Evolutionary conservation across 2,888 invertebrate genomes (phyloP).

Genomic region (Polylopha cassiicola): DNA sequence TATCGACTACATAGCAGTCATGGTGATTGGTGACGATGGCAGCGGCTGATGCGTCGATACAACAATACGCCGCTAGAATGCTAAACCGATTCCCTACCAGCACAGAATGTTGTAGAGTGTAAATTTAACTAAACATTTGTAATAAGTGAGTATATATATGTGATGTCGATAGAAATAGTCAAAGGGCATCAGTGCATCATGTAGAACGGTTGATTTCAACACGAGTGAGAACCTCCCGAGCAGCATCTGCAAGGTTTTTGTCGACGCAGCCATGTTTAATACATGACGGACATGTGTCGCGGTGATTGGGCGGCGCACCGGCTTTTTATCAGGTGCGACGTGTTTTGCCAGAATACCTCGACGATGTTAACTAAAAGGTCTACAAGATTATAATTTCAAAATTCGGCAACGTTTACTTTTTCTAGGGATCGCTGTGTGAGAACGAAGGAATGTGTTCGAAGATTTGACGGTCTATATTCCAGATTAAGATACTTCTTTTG

Average conservation of each 20-base stretch:
- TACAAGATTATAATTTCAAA: constrained; percentile 16
- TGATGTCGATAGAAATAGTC: too few relatives aligned
- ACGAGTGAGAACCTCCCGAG: too few relatives aligned
- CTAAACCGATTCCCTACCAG: constrained; percentile 11
- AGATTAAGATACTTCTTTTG: too few relatives aligned
- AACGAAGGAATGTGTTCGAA: too few relatives aligned
- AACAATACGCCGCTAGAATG: constrained; percentile 24
- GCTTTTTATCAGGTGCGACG: constrained; percentile 27
- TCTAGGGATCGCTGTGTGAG: too few relatives aligned
- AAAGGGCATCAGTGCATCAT: too few relatives aligned
- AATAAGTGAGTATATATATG: too few relatives aligned
- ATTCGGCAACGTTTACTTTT: too few relatives aligned
- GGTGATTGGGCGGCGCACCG: constrained; percentile 37
- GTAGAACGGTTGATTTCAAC: too few relatives aligned
- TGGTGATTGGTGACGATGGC: constrained; percentile 7
- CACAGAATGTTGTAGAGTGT: constrained; percentile 1
- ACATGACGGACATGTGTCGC: constrained; percentile 50
- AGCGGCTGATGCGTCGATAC: constrained; percentile 3
- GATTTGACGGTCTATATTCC: too few relatives aligned
- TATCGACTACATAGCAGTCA: constrained; percentile 11
- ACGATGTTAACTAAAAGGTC: constrained; percentile 13
- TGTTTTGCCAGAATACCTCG: constrained; percentile 13
- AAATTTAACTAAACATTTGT: too few relatives aligned
- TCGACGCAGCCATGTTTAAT: constrained; percentile 37
- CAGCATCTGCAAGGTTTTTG: too few relatives aligned